phyloP scores from a whole-genome alignment of 2,113 vertebrate genomes.

The Planiliza haematocheilus region DNA sequence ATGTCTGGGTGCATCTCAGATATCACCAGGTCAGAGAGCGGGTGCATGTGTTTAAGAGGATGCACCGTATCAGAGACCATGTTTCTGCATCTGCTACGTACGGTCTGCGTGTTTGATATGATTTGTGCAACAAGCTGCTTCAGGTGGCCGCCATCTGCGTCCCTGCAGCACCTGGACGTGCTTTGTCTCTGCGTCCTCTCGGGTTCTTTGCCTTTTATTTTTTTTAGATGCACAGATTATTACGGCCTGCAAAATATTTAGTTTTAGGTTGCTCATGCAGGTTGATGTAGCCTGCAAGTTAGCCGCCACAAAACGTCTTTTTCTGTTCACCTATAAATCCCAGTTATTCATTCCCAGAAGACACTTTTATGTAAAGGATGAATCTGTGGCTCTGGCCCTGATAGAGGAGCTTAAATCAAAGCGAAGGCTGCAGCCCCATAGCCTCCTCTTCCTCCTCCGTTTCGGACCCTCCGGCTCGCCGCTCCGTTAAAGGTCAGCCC shows the following conservation, averaged over 20 bases:
- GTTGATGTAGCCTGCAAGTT: too few species aligned
- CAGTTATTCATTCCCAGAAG: too few species aligned
- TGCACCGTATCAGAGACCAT: neutral
- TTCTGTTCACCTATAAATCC: too few species aligned
- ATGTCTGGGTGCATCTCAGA: slow-evolving; percentile 19
- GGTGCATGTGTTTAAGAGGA: neutral
- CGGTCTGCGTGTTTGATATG: slow-evolving; percentile 15
- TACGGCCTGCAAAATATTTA: too few species aligned
- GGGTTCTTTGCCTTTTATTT: neutral
- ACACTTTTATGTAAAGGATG: too few species aligned
- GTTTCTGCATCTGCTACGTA: slow-evolving; percentile 27
- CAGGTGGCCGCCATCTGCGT: slow-evolving; percentile 9
- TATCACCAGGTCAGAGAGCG: slow-evolving; percentile 18
- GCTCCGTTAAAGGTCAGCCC: neutral
- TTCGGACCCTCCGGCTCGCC: neutral
- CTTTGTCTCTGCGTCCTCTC: neutral
- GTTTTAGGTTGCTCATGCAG: neutral
- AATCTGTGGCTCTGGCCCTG: too few species aligned
- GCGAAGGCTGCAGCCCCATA: neutral
- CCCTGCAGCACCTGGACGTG: slow-evolving; percentile 20
- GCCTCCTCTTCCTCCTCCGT: too few species aligned
- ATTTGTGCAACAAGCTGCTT: slow-evolving; percentile 34
- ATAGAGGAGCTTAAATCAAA: neutral
- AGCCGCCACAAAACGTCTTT: too few species aligned
- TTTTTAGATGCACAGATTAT: neutral